These are phyloP conservation scores for Sitta europaea DNA, from an alignment of 2,113 vertebrate genomes.

Conservation along the genomic window DNA sequence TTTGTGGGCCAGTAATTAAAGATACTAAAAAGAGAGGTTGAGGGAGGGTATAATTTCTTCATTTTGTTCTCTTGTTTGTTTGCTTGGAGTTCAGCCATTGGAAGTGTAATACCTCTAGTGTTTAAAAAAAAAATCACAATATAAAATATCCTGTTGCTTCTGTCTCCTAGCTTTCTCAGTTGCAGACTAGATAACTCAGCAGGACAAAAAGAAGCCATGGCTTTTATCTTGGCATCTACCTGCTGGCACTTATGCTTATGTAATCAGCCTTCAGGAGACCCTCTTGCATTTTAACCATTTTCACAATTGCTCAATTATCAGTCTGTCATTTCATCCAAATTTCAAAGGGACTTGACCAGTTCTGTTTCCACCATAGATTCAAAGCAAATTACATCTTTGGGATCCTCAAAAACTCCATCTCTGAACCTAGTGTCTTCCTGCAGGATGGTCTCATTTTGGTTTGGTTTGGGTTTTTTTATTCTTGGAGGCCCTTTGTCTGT, in stretches of 20 bases:
- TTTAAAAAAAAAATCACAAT: conserved; percentile 3
- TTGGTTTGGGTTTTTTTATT: background rate
- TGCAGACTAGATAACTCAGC: background rate
- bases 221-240: conserved; percentile 41
- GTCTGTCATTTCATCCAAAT: conserved; percentile 9
- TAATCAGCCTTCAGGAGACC: background rate
- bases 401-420: conserved; percentile 7
- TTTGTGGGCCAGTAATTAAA: background rate
- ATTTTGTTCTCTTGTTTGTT: background rate
- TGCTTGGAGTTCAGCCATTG: background rate
- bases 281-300: conserved; percentile 5
- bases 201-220: conserved; percentile 20
- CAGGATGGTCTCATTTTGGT: background rate
- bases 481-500: conserved; percentile 28
- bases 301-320: background rate
- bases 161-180: background rate
- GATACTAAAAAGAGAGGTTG: background rate
- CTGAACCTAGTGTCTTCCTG: conserved; percentile 13
- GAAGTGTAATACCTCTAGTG: background rate
- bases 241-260: background rate
- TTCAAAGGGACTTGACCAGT: background rate
- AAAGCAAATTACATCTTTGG: background rate
- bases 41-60: background rate
- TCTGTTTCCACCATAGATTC: background rate
- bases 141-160: background rate